Percentiles rank a stretch among this genome's conserved stretches.
Evolutionary conservation across 2,888 invertebrate species (phyloP).

Genomic region (Ectobius pallidus): DNA sequence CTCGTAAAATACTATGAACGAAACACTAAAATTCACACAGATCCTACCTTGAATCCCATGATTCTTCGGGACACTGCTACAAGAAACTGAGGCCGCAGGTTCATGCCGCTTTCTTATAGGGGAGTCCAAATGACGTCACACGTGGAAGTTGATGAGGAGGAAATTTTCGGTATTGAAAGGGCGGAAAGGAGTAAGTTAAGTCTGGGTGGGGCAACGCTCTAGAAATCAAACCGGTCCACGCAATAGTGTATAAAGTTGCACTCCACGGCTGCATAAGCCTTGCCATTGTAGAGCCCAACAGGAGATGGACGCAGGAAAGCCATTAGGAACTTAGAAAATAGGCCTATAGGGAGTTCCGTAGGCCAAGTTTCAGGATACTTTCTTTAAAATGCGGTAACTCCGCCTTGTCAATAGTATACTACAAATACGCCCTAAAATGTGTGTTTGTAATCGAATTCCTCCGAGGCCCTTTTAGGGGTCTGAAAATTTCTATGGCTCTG

Average conservation of each 20-base stretch:
- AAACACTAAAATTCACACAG: too few species aligned
- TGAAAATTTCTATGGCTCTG: too few species aligned
- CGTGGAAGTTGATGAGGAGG: slow-evolving; percentile 17
- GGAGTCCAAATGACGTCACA: slow-evolving; percentile 8
- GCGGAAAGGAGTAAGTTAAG: slow-evolving; percentile 1
- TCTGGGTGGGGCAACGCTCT: slow-evolving; percentile 18
- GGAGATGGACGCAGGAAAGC: neutral
- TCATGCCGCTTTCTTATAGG: neutral
- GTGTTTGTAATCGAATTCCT: too few species aligned
- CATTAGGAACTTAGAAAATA: neutral
- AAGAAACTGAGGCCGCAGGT: neutral
- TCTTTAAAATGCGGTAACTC: too few species aligned
- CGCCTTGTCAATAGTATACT: too few species aligned
- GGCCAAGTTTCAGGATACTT: too few species aligned
- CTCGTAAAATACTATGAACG: too few species aligned
- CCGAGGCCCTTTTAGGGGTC: too few species aligned
- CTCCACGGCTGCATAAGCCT: neutral
- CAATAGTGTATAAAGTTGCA: neutral
- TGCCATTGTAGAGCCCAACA: neutral
- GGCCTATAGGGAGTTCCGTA: neutral
- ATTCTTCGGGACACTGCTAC: neutral
- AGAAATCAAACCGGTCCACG: slow-evolving; percentile 13
- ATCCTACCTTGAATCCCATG: slow-evolving; percentile 13
- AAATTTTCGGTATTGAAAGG: slow-evolving; percentile 25
- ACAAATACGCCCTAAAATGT: too few species aligned